phyloP scores from a whole-genome alignment of 2,113 vertebrate genomes.

The Australoheros scitulus region DNA sequence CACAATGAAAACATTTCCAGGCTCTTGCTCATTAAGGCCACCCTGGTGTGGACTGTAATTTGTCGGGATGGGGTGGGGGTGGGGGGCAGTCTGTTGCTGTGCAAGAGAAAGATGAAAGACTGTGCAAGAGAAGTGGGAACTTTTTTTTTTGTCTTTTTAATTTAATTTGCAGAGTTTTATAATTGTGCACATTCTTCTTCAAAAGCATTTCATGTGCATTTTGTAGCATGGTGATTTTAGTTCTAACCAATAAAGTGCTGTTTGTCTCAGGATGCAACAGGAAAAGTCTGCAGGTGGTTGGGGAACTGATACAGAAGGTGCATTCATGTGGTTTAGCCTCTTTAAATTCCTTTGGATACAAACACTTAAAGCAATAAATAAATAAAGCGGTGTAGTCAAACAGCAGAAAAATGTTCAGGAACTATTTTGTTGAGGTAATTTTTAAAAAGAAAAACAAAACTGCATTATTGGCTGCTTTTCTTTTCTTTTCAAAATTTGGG shows the following conservation, averaged over 20 bases:
- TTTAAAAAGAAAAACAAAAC: neutral
- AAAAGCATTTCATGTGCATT: neutral
- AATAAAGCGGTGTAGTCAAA: neutral
- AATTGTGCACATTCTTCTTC: neutral
- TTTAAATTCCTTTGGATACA: constrained; percentile 10
- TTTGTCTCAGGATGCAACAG: constrained; percentile 56
- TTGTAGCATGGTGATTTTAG: neutral
- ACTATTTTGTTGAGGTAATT: neutral
- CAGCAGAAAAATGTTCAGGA: neutral
- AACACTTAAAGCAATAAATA: constrained; percentile 4
- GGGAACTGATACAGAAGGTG: constrained; percentile 62
- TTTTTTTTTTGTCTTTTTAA: neutral
- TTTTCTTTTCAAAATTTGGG: neutral
- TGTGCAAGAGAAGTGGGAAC: neutral
- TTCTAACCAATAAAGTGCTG: constrained; percentile 47
- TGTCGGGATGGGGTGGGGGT: neutral
- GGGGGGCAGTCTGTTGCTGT: neutral
- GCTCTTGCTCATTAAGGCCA: constrained; percentile 63
- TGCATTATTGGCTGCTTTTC: too few relatives aligned
- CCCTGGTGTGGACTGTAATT: constrained; percentile 24
- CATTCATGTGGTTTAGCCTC: constrained; percentile 64
- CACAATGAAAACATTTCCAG: constrained; percentile 73
- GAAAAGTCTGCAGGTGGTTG: constrained; percentile 68
- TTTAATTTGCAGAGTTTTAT: neutral
- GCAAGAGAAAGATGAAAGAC: neutral